Base-by-base conservation (phyloP, 2,888 invertebrate genomes). In the Luperina testacea region DNA sequence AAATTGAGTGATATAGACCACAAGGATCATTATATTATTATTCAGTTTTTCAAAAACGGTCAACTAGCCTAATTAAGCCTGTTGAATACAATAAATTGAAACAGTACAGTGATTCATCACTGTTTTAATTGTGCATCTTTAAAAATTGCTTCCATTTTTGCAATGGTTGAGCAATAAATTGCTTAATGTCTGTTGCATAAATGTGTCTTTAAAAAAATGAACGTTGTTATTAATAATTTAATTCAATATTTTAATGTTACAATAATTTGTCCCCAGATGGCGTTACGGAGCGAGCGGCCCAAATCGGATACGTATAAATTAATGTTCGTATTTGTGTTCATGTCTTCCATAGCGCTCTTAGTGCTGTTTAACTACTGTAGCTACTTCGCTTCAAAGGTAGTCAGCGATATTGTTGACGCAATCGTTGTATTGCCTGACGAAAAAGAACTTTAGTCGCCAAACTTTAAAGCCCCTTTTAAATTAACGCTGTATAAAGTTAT, bases 301-400 rank as follows among this genome's bases (percentile, higher is more conserved):
- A 81, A 83, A 84, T 77, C 67, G 74, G 87, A 89, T 72, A 84
- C 81, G 77, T 88, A 83, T 88, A 84, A 81, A 87, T 57, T 89
- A 87, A 89, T 91, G 92, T 92, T 90, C 90, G 92, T 92, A 92
- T 85, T 90, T 75, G 68, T 89, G 80, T 67, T 81, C 67, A 75
- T 85, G 59, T 75, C 17, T 75, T 70, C 63, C 32, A 45, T 85
- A 71, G 71, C 48, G 15, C 65, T 85, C n/a, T 45, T 75, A 70
- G 38, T 75, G 17, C 38, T 72, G 9, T 77, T 48, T 59, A 45
- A 32, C 48, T 72, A 13, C 32, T 78, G 9, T 68, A 81, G 32
- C 72, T 72, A 38, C n/a, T 24, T 64, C 38, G 1, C 32, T 1
- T 53, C 74, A 1, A 32, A 65, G 51, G 57, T 72, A 67, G 27